These are phyloP conservation scores for Nyctibius bracteatus DNA, from an alignment of 2,113 vertebrate species.

Conservation along the genomic window DNA sequence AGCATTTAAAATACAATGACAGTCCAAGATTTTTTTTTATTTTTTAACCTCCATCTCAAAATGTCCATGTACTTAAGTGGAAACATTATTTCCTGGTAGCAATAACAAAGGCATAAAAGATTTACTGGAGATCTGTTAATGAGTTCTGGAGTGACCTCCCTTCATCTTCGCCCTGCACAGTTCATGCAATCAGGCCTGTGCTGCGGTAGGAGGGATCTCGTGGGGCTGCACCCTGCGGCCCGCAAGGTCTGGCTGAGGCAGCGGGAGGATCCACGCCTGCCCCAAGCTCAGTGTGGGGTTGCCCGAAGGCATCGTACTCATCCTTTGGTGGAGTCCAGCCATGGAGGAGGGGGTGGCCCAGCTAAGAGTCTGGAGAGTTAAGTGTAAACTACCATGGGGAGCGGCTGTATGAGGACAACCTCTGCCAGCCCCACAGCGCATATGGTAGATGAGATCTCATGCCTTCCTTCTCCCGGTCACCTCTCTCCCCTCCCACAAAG, in stretches of 20 bases:
- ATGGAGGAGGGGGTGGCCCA: neutral
- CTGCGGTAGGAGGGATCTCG: accelerated
- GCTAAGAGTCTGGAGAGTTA: neutral
- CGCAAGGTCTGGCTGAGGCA: accelerated
- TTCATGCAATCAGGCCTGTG: neutral
- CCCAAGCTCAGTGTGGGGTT: accelerated
- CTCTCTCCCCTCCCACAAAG: neutral
- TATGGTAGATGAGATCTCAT: neutral
- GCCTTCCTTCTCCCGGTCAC: neutral
- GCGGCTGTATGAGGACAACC: neutral
- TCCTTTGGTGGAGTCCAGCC: neutral
- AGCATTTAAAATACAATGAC: neutral
- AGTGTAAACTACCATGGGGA: neutral
- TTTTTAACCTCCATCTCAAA: neutral
- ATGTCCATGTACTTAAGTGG: neutral
- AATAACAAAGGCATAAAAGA: neutral
- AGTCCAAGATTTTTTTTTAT: neutral
- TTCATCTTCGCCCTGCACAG: neutral
- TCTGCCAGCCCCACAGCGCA: neutral
- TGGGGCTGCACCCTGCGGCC: neutral
- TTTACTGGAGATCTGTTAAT: neutral
- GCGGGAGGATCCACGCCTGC: accelerated
- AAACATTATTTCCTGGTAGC: neutral
- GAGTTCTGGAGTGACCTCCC: neutral
- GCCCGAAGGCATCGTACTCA: accelerated